A percentile compares a stretch with the other conserved stretches of the same genome.
Conservation (phyloP, 2,797 vertebrate genomes). For the Todus mexicanus region DNA sequence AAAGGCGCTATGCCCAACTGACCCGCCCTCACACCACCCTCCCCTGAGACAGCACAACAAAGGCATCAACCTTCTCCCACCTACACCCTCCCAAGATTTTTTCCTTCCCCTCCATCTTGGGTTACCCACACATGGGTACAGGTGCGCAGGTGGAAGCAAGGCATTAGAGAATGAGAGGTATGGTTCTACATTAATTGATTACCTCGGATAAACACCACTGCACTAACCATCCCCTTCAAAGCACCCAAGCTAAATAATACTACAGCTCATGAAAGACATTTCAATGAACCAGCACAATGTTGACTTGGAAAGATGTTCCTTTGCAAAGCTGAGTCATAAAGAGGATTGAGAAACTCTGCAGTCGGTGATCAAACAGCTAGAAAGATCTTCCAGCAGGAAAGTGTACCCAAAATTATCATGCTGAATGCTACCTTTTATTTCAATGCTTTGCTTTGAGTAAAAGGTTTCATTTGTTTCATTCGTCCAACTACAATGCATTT, state of each 20-base stretch:
- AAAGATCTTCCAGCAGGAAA: not conserved
- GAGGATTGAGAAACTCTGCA: conserved; percentile 16
- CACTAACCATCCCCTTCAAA: not conserved
- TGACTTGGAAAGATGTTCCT: conserved; percentile 14
- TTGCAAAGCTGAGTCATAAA: conserved; percentile 40
- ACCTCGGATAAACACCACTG: not conserved
- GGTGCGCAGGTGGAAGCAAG: not conserved
- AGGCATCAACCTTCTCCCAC: not conserved
- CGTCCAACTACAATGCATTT: not conserved
- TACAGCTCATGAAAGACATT: not conserved
- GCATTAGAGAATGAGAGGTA: not conserved
- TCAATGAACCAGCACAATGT: not conserved
- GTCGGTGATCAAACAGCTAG: not conserved
- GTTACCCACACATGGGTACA: rapidly evolving
- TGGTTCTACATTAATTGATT: not conserved
- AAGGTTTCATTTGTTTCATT: conserved; percentile 7
- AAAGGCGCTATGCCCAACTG: rapidly evolving
- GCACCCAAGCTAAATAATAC: not conserved
- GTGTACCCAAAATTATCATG: not conserved
- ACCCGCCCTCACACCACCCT: not conserved
- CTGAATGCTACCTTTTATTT: not conserved
- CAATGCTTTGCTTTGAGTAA: not conserved
- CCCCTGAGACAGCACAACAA: not conserved
- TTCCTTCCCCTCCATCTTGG: not conserved
- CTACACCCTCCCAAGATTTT: not conserved